These are phyloP conservation scores for Tanypteryx hageni DNA, from an alignment of 2,888 invertebrate genomes.

Conservation along the genomic window DNA sequence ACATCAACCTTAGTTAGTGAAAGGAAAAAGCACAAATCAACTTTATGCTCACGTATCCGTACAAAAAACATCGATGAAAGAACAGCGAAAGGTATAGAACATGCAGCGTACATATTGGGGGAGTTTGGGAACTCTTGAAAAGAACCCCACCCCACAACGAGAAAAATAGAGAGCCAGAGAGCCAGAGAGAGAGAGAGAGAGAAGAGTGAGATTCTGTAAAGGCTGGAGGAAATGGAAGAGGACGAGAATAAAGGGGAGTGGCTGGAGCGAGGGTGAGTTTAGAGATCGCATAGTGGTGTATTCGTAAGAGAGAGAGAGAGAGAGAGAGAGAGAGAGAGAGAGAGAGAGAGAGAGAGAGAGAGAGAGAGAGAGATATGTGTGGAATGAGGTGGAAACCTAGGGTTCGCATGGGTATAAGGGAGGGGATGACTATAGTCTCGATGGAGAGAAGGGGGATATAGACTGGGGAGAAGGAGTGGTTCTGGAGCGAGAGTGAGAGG, in stretches of 20 bases:
- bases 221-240: background rate
- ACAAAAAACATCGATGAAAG: background rate
- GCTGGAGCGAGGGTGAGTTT: background rate
- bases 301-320: constrained; percentile 7
- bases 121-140: background rate
- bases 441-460: background rate
- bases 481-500: background rate
- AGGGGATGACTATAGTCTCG: background rate
- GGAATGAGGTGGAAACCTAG: background rate
- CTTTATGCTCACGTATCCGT: background rate
- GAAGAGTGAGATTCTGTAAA: background rate
- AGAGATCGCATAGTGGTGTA: background rate
- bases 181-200: background rate
- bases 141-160: background rate
- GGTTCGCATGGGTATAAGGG: background rate
- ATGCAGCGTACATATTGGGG: no score
- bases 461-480: background rate
- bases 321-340: background rate
- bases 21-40: no score
- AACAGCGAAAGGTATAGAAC: background rate
- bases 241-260: constrained; percentile 19
- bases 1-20: no score
- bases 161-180: background rate
- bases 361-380: background rate
- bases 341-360: background rate